A percentile compares a stretch with the other conserved stretches of the same genome.
These are phyloP conservation scores for Glaucopsyche alexis DNA, from an alignment of 2,888 invertebrate species.

Conservation along the genomic window DNA sequence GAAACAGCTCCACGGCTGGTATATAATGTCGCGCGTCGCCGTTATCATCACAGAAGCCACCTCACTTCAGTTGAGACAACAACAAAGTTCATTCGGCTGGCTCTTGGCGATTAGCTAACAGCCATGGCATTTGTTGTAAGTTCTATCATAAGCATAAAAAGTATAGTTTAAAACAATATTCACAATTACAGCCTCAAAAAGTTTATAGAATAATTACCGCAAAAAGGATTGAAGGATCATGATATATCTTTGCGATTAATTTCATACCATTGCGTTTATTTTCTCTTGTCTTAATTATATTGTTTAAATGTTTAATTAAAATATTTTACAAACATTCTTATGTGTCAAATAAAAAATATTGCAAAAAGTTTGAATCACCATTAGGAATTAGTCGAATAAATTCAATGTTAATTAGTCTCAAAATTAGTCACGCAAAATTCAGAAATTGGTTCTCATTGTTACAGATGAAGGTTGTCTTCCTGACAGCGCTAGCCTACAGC, in stretches of 20 bases:
- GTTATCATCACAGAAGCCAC: conserved; percentile 66
- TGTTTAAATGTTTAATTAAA: too few relatives aligned
- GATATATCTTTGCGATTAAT: too few relatives aligned
- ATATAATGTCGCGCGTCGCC: conserved; percentile 65
- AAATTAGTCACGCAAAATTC: neutral
- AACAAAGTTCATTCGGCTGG: conserved; percentile 63
- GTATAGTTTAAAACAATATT: neutral
- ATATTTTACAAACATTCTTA: too few relatives aligned
- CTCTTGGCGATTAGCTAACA: conserved; percentile 76
- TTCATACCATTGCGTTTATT: too few relatives aligned
- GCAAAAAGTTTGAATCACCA: too few relatives aligned
- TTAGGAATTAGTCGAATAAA: neutral
- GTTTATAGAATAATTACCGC: too few relatives aligned
- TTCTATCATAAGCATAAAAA: conserved; percentile 40
- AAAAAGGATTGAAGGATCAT: too few relatives aligned
- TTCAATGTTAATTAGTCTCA: conserved; percentile 25
- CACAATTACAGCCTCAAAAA: too few relatives aligned
- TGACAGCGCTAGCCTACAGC: conserved; percentile 61
- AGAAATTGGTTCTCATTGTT: conserved; percentile 46
- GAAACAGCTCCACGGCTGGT: conserved; percentile 56
- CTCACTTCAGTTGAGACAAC: conserved; percentile 67
- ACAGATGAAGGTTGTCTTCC: conserved; percentile 64
- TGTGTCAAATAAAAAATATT: too few relatives aligned
- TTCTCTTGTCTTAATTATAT: too few relatives aligned
- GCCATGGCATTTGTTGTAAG: conserved; percentile 78